phyloP scores from a whole-genome alignment of 2,113 vertebrate genomes.

The Sisor rabdophorus region DNA sequence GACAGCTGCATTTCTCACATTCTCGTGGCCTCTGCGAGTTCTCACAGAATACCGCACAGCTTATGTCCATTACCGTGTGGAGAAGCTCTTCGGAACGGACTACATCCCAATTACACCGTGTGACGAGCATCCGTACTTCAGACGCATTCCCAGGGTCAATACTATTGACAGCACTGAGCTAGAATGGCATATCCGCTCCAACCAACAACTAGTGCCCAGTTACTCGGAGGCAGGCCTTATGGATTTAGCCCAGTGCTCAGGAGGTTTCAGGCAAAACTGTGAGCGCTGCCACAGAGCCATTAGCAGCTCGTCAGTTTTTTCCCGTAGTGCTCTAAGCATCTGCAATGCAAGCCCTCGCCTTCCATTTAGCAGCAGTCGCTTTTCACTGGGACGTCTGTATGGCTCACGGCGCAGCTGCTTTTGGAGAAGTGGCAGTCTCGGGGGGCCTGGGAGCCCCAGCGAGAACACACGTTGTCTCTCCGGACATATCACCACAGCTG shows the following conservation, averaged over 20 bases:
- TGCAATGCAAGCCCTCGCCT: conserved; percentile 83
- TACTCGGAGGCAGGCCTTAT: conserved; percentile 93
- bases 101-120: conserved; percentile 82
- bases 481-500: conserved; percentile 75
- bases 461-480: conserved; percentile 87
- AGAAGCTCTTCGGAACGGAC: conserved; percentile 93
- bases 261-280: conserved; percentile 83
- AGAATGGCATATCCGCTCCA: conserved; percentile 96
- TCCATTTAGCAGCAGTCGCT: conserved; percentile 84
- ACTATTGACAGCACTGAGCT: conserved; percentile 94
- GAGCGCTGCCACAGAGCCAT: conserved; percentile 88
- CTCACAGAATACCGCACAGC: conserved; percentile 89
- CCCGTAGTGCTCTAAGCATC: conserved; percentile 90
- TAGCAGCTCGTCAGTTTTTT: conserved; percentile 96
- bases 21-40: conserved; percentile 93
- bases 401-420: conserved; percentile 90
- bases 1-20: conserved; percentile 85
- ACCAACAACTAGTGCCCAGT: conserved; percentile 95
- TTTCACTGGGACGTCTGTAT: conserved; percentile 84
- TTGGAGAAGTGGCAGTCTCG: conserved; percentile 80
- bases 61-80: conserved; percentile 89
- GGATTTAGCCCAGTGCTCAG: conserved; percentile 83
- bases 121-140: conserved; percentile 83
- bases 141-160: conserved; percentile 89
- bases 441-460: conserved; percentile 82